These are phyloP conservation scores for Drosophila borealis DNA, from an alignment of 2,888 invertebrate genomes.

Conservation along the genomic window DNA sequence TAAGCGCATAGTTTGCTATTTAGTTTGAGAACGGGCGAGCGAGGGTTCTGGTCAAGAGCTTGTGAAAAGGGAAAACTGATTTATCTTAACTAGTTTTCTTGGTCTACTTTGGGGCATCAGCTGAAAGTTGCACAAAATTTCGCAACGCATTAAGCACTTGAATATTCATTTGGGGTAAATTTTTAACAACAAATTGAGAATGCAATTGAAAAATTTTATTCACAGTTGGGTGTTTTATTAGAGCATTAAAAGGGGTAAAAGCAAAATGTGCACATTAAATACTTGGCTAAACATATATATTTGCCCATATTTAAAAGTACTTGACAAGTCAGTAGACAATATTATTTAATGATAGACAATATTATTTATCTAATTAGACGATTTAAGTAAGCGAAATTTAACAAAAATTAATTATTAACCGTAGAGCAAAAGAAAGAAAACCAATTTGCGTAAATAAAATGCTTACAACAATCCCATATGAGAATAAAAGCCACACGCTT, in stretches of 20 bases:
- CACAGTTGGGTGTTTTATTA: background rate
- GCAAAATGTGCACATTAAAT: background rate
- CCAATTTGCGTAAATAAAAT: background rate
- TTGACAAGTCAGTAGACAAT: too few relatives aligned
- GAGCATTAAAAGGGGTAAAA: background rate
- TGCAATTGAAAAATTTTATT: background rate
- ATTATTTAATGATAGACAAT: too few relatives aligned
- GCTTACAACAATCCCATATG: background rate
- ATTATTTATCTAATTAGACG: too few relatives aligned
- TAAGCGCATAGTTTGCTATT: slow-evolving; percentile 1
- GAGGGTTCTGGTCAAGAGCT: background rate
- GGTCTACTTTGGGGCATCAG: slow-evolving; percentile 11
- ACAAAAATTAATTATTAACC: background rate
- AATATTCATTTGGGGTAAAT: background rate
- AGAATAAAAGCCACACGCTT: background rate
- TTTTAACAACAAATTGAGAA: background rate
- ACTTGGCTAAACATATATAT: background rate
- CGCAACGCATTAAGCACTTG: too few relatives aligned
- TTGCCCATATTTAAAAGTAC: too few relatives aligned
- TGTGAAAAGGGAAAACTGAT: slow-evolving; percentile 28
- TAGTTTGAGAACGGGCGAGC: too few relatives aligned
- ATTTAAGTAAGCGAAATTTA: too few relatives aligned
- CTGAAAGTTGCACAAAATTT: background rate
- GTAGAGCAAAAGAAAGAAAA: background rate
- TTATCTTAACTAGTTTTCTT: slow-evolving; percentile 42